These are phyloP conservation scores for Ophion costatus DNA, from an alignment of 2,888 invertebrate species.

Conservation along the genomic window DNA sequence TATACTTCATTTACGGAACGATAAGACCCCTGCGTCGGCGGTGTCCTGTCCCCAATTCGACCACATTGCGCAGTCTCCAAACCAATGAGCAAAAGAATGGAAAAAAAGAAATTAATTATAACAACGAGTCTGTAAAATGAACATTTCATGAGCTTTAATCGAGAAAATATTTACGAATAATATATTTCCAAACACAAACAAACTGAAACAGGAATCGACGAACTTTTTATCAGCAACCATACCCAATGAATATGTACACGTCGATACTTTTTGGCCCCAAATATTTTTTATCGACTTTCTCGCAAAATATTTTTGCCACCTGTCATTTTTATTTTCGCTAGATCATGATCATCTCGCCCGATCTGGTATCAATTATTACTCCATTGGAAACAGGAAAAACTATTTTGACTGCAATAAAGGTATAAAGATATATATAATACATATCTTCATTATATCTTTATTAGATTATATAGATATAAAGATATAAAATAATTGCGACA, in stretches of 20 bases:
- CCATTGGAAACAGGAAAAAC: no score
- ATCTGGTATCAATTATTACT: no score
- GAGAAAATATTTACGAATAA: not conserved
- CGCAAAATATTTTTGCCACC: no score
- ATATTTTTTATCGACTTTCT: not conserved
- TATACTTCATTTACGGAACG: conserved; percentile 1
- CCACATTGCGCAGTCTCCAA: conserved; percentile 21
- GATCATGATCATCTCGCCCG: not conserved
- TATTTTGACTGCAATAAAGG: no score
- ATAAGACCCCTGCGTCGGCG: conserved; percentile 11
- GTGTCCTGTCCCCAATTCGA: not conserved
- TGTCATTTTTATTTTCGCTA: not conserved
- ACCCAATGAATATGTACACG: no score
- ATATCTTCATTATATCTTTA: no score
- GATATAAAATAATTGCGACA: no score
- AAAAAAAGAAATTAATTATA: not conserved
- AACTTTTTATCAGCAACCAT: not conserved
- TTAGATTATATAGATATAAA: no score
- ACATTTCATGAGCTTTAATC: not conserved
- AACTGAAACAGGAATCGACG: not conserved
- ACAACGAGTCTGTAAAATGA: not conserved
- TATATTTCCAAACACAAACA: not conserved
- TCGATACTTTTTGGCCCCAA: no score
- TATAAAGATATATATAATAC: no score
- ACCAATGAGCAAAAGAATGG: not conserved